A percentile compares a stretch with the other conserved stretches of the same genome.
These are phyloP conservation scores for Barbus barbus DNA, from an alignment of 2,113 vertebrate genomes.

Conservation along the genomic window DNA sequence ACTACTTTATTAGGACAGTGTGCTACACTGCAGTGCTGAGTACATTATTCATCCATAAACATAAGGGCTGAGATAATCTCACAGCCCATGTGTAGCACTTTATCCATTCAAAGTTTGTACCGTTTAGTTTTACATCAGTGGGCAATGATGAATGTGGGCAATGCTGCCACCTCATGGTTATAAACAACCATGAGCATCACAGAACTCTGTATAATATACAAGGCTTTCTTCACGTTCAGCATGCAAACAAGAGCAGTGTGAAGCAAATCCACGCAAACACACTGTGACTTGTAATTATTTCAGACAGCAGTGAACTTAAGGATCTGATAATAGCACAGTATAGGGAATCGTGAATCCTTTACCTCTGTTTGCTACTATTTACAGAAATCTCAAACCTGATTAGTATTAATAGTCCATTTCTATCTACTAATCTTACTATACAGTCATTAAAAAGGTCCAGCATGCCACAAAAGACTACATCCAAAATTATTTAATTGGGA, in stretches of 20 bases:
- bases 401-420: not conserved
- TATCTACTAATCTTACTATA: not conserved
- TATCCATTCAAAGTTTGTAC: not conserved
- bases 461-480: not conserved
- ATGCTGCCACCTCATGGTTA: slow-evolving; percentile 68
- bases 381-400: not conserved
- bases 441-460: not conserved
- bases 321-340: not conserved
- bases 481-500: not conserved
- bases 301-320: not conserved
- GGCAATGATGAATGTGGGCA: not conserved
- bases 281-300: not conserved
- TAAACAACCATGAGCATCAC: not conserved
- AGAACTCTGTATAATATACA: not conserved
- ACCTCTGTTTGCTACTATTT: not conserved
- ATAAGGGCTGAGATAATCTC: slow-evolving; percentile 20
- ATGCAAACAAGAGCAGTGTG: not conserved
- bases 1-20: slow-evolving; percentile 23
- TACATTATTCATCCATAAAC: slow-evolving; percentile 26
- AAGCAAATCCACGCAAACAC: not conserved
- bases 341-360: not conserved
- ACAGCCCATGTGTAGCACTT: not conserved
- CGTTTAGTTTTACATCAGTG: not conserved
- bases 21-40: not conserved
- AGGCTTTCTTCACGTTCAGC: not conserved